Base-by-base conservation (phyloP, 2,797 vertebrate genomes). In the Lepilemur ruficaudatus region DNA sequence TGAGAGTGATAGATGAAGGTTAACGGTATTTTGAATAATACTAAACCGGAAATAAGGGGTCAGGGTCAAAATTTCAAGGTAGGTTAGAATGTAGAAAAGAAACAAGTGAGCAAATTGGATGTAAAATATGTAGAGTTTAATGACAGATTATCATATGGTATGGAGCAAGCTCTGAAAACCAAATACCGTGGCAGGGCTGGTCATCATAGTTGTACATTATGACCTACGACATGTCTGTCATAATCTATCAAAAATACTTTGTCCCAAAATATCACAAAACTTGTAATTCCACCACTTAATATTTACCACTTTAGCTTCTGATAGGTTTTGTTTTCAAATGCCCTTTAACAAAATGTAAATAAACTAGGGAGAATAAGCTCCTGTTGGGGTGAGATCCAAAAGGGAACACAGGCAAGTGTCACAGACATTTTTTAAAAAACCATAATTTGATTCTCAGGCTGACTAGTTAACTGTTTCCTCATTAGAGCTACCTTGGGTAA, bases 401-500 rank as follows among this genome's bases (percentile, higher is more conserved):
- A 61, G 9, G 5, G 67, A 84, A 28, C 18, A 23, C 7, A 18
- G 30, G 13, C 10, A 79, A 57, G 2, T 23, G 38, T 22, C 35
- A 32, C 0, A 52, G 43, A 55, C 30, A 41, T n/a, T 70, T 18
- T 22, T n/a, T 15, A 15, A 35, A 67, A 67, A 28, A 32, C 50
- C 6, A 11, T 52, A 46, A 28, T 22, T 28, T 70, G 15, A 23
- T 59, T 57, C 20, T n/a, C 6, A n/a, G n/a, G 15, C 17, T 55
- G 18, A 9, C 1, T 28, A 22, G 2, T 1, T 57, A 25, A 55
- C 9, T 11, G 5, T 41, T 25, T 15, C 41, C 32, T 57, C 18
- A 1, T n/a, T 14, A 11, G 52, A 8, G 5, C 52, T 38, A 13
- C 14, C 25, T 18, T 17, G 2, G 7, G 2, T 0, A 7, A 32